Evolutionary conservation across 2,113 vertebrate species (phyloP).

Genomic region (Alligator mississippiensis): DNA sequence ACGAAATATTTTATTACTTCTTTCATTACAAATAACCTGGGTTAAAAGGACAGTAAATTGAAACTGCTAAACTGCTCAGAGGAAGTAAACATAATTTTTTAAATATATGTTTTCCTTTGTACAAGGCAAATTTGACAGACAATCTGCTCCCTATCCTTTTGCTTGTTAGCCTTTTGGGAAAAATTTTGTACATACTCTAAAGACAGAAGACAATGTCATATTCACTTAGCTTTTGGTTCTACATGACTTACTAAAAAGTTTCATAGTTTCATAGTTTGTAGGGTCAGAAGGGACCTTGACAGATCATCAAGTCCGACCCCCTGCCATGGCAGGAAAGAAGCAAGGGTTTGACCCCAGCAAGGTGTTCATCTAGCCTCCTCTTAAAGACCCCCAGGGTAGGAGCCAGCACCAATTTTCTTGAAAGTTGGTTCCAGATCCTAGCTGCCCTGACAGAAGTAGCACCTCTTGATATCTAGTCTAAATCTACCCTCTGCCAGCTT

Average conservation of each 20-base stretch:
- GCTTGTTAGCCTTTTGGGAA: neutral
- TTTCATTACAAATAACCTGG: neutral
- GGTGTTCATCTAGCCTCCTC: too few relatives aligned
- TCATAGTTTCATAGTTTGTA: too few relatives aligned
- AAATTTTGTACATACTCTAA: neutral
- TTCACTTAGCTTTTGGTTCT: neutral
- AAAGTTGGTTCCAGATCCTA: too few relatives aligned
- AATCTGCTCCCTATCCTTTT: neutral
- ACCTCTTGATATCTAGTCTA: too few relatives aligned
- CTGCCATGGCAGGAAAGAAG: too few relatives aligned
- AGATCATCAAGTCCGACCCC: too few relatives aligned
- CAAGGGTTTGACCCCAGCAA: too few relatives aligned
- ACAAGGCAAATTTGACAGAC: neutral
- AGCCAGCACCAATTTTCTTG: too few relatives aligned
- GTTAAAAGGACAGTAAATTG: neutral
- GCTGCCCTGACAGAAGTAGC: too few relatives aligned
- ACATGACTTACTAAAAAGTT: slow-evolving; percentile 3
- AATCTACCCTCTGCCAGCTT: too few relatives aligned
- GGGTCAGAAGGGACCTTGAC: too few relatives aligned
- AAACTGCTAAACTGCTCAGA: neutral
- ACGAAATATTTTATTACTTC: neutral
- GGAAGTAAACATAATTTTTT: neutral
- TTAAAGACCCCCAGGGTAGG: too few relatives aligned
- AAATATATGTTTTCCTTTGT: slow-evolving; percentile 33
- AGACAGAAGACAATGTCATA: neutral